Conservation (phyloP, 92 coral and sea anemone species). For the Parazoanthus atlanticus region DNA sequence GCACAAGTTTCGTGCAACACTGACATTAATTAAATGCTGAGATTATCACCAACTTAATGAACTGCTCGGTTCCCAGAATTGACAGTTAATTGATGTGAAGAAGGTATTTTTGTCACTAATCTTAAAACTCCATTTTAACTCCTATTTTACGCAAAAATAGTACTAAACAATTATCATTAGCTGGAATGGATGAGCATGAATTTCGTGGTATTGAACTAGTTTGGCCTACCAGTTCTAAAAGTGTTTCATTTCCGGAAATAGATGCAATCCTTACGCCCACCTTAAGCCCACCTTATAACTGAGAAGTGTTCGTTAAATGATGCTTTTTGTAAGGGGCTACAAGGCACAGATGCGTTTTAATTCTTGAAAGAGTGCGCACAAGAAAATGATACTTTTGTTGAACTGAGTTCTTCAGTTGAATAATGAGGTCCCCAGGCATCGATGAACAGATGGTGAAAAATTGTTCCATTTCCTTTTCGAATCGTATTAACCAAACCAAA, state of each 20-base stretch:
- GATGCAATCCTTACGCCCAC: background rate
- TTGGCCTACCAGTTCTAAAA: background rate
- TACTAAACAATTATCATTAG: background rate
- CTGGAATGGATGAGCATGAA: background rate
- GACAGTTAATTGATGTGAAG: conserved; percentile 15
- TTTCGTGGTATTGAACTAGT: background rate
- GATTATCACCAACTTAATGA: background rate
- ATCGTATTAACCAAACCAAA: background rate
- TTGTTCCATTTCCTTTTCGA: background rate
- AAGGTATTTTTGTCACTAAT: background rate
- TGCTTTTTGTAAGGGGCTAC: background rate
- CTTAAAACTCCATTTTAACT: background rate
- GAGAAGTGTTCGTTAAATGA: background rate
- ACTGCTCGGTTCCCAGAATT: conserved; percentile 24
- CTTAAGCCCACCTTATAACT: background rate
- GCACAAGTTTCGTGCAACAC: conserved; percentile 1
- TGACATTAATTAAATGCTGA: conserved; percentile 17
- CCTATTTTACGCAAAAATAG: background rate
- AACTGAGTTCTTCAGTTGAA: background rate
- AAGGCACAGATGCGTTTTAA: background rate
- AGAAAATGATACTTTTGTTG: conserved; percentile 10
- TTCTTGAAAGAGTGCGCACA: background rate
- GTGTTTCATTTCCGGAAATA: conserved; percentile 5
- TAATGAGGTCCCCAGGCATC: background rate
- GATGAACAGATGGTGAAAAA: background rate